phyloP scores from a whole-genome alignment of 2,113 vertebrate species.

The Dryoscopus gambensis region DNA sequence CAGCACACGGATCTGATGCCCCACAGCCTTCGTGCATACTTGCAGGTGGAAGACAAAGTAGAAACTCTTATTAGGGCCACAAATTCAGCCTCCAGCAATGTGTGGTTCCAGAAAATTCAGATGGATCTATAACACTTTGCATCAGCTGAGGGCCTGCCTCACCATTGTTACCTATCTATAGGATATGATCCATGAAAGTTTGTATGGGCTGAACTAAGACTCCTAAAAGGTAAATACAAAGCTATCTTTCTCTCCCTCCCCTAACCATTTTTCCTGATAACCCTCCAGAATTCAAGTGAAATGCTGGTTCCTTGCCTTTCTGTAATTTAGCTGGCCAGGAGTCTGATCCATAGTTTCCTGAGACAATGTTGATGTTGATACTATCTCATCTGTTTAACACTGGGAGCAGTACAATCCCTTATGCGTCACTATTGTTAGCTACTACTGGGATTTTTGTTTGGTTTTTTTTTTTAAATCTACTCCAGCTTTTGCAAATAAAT shows the following conservation, averaged over 20 bases:
- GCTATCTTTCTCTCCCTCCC: not conserved
- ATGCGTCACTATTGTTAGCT: conserved; percentile 6
- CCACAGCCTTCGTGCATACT: not conserved
- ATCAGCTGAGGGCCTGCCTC: not conserved
- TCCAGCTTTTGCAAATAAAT: conserved; percentile 8
- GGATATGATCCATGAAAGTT: not conserved
- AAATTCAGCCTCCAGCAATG: not conserved
- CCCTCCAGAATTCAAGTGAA: not conserved
- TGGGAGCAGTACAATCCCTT: not conserved
- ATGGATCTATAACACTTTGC: not conserved
- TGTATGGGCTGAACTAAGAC: not conserved
- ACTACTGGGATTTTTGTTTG: not conserved
- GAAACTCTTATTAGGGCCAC: not conserved
- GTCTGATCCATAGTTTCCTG: not conserved
- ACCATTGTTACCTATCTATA: rapidly evolving
- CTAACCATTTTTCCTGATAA: not conserved
- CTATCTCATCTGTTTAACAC: not conserved
- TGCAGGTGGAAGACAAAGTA: not conserved
- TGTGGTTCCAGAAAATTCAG: not conserved
- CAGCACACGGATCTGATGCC: not conserved
- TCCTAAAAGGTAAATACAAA: not conserved
- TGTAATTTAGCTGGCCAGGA: not conserved
- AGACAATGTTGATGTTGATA: not conserved
- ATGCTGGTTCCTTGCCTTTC: not conserved
- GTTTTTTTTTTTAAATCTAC: not conserved